These are phyloP conservation scores for Mythimna ferrago DNA, from an alignment of 2,888 invertebrate species.

Conservation along the genomic window DNA sequence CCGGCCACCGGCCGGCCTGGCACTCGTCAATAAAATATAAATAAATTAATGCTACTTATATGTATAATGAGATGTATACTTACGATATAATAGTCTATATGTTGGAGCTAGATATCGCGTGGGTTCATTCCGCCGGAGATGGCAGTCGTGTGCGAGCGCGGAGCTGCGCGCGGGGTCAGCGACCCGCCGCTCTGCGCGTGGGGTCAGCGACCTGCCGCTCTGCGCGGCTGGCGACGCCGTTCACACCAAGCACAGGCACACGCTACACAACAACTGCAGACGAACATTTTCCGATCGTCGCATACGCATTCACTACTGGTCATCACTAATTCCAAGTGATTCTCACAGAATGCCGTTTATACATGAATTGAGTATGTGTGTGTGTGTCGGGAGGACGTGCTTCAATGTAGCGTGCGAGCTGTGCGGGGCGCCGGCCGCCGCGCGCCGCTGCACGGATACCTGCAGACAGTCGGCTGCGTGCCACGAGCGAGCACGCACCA, in stretches of 20 bases:
- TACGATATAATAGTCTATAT: constrained; percentile 68
- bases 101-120: constrained; percentile 79
- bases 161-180: background rate
- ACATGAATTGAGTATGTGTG: background rate
- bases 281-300: background rate
- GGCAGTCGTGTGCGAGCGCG: constrained; percentile 23
- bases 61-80: constrained; percentile 74
- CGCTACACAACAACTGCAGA: background rate
- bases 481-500: background rate
- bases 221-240: constrained; percentile 21
- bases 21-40: constrained; percentile 71
- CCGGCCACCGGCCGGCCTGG: constrained; percentile 59
- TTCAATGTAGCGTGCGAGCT: background rate
- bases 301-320: background rate
- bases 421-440: constrained; percentile 4
- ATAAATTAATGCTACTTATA: constrained; percentile 68
- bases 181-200: too few species aligned
- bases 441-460: background rate
- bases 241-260: background rate
- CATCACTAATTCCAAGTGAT: background rate
- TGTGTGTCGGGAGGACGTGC: background rate
- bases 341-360: background rate
- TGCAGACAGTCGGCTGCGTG: background rate
- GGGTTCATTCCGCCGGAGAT: constrained; percentile 73
- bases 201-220: too few species aligned